Conservation (phyloP, 2,113 vertebrate species). For the Phaethornis superciliosus region DNA sequence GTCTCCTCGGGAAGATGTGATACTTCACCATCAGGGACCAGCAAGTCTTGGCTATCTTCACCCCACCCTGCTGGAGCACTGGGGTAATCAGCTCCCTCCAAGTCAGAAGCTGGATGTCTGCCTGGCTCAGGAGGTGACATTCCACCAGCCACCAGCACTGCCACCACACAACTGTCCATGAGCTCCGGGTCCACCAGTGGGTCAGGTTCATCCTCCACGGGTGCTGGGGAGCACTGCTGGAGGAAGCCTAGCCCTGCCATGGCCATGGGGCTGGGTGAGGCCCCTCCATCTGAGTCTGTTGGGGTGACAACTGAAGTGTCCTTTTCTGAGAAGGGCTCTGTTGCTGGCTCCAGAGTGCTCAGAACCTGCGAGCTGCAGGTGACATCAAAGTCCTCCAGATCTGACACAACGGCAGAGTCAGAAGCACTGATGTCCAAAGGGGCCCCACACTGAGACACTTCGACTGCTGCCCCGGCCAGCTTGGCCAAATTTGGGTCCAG, state of each 20-base stretch:
- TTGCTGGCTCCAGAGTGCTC: constrained; percentile 52
- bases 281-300: constrained; percentile 52
- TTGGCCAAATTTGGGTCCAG: constrained; percentile 35
- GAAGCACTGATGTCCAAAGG: constrained; percentile 49
- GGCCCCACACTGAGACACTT: neutral
- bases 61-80: neutral
- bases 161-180: neutral
- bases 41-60: constrained; percentile 53
- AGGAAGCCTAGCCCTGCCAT: neutral
- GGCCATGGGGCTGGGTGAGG: constrained; percentile 57
- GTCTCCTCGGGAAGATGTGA: neutral
- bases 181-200: neutral
- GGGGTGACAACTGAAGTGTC: constrained; percentile 58
- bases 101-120: neutral
- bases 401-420: constrained; percentile 57
- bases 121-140: neutral
- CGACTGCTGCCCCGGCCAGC: neutral
- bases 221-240: neutral
- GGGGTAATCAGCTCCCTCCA: constrained; percentile 7
- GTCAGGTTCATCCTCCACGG: neutral
- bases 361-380: constrained; percentile 75
- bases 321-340: constrained; percentile 60
- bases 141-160: neutral
- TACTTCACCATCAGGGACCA: constrained; percentile 16
- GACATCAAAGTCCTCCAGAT: constrained; percentile 66